Evolutionary conservation across 1,140 invertebrate species (phyloP).

Genomic region (Zaprionus kolodkinae): DNA sequence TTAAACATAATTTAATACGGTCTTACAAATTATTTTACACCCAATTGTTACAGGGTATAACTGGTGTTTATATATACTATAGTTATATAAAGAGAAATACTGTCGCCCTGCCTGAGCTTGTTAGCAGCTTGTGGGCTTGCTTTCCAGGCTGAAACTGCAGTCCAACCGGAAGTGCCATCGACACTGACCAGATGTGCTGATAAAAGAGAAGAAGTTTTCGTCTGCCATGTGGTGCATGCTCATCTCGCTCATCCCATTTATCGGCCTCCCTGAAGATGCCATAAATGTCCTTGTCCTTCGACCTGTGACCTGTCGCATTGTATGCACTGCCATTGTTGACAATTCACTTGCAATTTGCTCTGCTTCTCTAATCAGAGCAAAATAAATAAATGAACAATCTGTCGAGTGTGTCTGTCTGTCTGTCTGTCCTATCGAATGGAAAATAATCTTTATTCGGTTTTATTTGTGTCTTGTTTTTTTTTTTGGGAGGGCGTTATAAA

Average conservation of each 20-base stretch:
- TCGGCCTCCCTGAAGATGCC: conserved; percentile 23
- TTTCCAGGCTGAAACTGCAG: neutral
- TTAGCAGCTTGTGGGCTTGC: neutral
- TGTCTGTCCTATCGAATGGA: conserved; percentile 24
- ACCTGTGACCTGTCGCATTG: conserved; percentile 77
- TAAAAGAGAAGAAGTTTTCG: neutral
- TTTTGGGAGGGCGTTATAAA: conserved; percentile 27
- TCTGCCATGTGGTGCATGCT: too few species aligned
- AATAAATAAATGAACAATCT: conserved; percentile 60
- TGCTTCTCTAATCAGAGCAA: conserved; percentile 76
- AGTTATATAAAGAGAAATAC: too few species aligned
- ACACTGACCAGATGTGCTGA: conserved; percentile 14
- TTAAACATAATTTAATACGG: neutral
- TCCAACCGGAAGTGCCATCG: neutral
- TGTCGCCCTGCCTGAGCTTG: neutral
- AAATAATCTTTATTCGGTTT: conserved; percentile 48
- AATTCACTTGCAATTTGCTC: conserved; percentile 77
- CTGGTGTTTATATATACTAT: too few species aligned
- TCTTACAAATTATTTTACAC: too few species aligned
- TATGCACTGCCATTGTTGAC: conserved; percentile 82
- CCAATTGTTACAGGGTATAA: too few species aligned
- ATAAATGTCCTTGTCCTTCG: conserved; percentile 62
- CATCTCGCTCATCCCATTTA: conserved; percentile 21
- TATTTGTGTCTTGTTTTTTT: conserved; percentile 37
- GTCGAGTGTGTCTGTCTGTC: neutral